Conservation (phyloP, 1,140 invertebrate species). For the Lasioglossum albipes region DNA sequence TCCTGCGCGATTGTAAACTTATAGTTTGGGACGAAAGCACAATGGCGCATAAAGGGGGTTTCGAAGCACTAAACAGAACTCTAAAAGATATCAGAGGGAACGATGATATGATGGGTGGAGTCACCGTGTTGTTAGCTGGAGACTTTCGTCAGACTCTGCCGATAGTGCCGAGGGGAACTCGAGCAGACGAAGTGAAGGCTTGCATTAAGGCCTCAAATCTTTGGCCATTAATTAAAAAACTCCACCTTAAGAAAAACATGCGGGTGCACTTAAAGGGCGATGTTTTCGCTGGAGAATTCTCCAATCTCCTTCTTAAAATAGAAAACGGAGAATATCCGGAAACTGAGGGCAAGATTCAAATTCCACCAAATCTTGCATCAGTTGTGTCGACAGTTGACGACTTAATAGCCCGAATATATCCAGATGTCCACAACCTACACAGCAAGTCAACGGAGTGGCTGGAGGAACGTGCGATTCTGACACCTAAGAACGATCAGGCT, state of each 20-base stretch:
- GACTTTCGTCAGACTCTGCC: not conserved
- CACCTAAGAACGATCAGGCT: not conserved
- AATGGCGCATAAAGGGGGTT: not conserved
- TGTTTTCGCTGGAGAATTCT: not conserved
- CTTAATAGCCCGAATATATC: not conserved
- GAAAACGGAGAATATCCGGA: no score
- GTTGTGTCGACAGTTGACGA: not conserved
- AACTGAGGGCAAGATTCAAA: no score
- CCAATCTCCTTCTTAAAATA: no score
- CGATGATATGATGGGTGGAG: not conserved
- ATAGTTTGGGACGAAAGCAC: not conserved
- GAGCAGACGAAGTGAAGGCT: not conserved
- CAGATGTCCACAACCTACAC: not conserved
- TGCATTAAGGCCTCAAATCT: not conserved
- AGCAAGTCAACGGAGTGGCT: not conserved
- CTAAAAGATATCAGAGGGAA: not conserved
- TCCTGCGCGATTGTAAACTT: not conserved
- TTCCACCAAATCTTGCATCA: not conserved
- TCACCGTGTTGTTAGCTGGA: not conserved
- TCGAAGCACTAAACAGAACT: not conserved
- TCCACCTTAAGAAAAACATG: not conserved
- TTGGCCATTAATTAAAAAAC: not conserved
- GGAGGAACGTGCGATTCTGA: not conserved
- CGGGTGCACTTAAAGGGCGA: not conserved
- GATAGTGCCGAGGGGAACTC: not conserved